Percentiles rank a stretch among this genome's conserved stretches.
Evolutionary conservation across 2,113 vertebrate genomes (phyloP).

Genomic region (Coracopsis vasa): DNA sequence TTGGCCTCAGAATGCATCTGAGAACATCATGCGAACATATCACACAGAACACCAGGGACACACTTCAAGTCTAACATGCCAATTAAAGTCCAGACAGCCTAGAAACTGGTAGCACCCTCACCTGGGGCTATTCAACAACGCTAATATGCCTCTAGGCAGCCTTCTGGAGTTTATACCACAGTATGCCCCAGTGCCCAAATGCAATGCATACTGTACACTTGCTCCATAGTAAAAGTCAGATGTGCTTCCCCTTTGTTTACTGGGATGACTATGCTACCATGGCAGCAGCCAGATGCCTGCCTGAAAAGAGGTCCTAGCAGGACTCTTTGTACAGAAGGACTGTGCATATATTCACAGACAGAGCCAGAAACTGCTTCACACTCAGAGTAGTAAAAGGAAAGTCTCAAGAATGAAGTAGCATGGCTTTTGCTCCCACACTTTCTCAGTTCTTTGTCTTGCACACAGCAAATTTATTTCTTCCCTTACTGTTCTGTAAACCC

Average conservation of each 20-base stretch:
- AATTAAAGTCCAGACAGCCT: not conserved
- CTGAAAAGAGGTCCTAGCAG: not conserved
- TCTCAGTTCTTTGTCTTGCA: not conserved
- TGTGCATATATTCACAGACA: not conserved
- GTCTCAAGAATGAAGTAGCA: not conserved
- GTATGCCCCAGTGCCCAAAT: not conserved
- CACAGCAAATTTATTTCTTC: not conserved
- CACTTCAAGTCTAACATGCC: not conserved
- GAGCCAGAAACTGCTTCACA: not conserved
- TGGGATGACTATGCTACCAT: not conserved
- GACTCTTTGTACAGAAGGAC: not conserved
- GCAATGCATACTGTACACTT: not conserved
- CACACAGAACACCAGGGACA: not conserved
- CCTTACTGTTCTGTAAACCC: not conserved
- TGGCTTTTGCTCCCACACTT: not conserved
- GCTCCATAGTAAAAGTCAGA: accelerated
- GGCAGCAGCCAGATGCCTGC: accelerated
- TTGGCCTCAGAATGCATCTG: not conserved
- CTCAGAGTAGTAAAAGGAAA: not conserved
- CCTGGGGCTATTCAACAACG: not conserved
- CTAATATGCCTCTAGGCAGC: not conserved
- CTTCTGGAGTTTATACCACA: not conserved
- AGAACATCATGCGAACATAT: not conserved
- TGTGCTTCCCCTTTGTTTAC: not conserved
- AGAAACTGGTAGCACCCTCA: not conserved